phyloP scores from a whole-genome alignment of 2,797 vertebrate genomes.

The Hylomyscus alleni region DNA sequence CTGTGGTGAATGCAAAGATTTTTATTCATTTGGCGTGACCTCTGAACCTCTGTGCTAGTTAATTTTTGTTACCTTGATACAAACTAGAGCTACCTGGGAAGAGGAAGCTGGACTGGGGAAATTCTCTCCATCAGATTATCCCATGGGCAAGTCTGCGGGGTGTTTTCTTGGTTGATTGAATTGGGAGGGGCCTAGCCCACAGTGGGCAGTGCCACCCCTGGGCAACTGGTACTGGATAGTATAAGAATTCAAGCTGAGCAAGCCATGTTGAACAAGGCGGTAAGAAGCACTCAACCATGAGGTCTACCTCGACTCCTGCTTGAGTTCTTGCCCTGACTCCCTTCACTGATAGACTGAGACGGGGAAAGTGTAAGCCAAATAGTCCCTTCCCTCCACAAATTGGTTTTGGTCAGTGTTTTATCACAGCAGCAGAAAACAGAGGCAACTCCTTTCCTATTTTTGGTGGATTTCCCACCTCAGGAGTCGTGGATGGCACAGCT shows the following conservation, averaged over 20 bases:
- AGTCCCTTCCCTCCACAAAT: neutral
- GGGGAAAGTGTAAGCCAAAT: neutral
- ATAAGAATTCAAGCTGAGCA: neutral
- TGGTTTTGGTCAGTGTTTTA: neutral
- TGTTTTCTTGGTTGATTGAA: neutral
- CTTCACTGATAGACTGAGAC: neutral
- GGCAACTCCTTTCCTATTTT: conserved; percentile 30
- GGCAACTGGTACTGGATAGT: neutral
- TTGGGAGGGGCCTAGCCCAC: neutral
- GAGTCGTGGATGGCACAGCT: neutral
- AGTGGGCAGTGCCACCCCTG: neutral
- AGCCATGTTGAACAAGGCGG: neutral
- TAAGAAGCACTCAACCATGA: neutral
- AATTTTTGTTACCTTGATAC: neutral
- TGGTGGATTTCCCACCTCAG: neutral
- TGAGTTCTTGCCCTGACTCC: neutral
- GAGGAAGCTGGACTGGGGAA: neutral
- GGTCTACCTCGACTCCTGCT: neutral
- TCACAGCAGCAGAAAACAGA: neutral
- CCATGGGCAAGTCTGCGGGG: neutral
- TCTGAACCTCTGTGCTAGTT: neutral
- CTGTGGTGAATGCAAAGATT: neutral
- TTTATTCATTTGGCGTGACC: neutral
- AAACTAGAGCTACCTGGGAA: neutral
- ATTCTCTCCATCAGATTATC: neutral